Evolutionary conservation across 2,888 invertebrate genomes (phyloP).

Genomic region (Drosophila kuntzei): DNA sequence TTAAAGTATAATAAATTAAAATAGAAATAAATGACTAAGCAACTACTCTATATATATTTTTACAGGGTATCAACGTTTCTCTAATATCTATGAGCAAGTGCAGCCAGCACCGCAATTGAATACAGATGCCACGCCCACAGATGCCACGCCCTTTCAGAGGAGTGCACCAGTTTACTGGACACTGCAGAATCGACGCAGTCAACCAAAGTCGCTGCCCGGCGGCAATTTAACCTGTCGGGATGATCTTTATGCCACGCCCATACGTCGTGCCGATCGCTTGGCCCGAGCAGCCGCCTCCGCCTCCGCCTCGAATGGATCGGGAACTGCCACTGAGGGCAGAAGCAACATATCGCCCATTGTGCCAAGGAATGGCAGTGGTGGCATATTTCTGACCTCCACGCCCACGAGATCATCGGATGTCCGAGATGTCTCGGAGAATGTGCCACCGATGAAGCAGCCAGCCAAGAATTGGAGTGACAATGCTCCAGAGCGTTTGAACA

Average conservation of each 20-base stretch:
- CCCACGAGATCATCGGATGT: conserved; percentile 86
- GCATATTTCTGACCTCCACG: conserved; percentile 89
- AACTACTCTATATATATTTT: neutral
- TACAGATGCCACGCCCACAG: conserved; percentile 48
- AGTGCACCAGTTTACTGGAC: conserved; percentile 88
- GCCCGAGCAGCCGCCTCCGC: conserved; percentile 66
- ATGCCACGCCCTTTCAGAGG: conserved; percentile 82
- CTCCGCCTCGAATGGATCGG: conserved; percentile 28
- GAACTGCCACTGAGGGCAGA: conserved; percentile 24
- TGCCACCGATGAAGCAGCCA: conserved; percentile 81
- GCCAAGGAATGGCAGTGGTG: conserved; percentile 87
- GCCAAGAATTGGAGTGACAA: conserved; percentile 79
- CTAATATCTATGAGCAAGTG: conserved; percentile 83
- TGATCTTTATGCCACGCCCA: conserved; percentile 85
- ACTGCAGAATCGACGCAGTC: conserved; percentile 86
- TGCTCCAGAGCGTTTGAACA: conserved; percentile 84
- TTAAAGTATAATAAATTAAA: neutral
- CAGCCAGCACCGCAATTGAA: conserved; percentile 67
- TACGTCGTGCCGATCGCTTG: conserved; percentile 82
- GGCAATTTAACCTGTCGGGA: conserved; percentile 79
- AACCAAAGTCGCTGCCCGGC: conserved; percentile 66
- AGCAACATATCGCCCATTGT: conserved; percentile 89
- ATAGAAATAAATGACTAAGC: conserved; percentile 5
- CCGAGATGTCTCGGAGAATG: conserved; percentile 50
- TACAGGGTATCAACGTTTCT: conserved; percentile 89